phyloP scores from a whole-genome alignment of 2,797 vertebrate species.

The Hydrolagus colliei region DNA sequence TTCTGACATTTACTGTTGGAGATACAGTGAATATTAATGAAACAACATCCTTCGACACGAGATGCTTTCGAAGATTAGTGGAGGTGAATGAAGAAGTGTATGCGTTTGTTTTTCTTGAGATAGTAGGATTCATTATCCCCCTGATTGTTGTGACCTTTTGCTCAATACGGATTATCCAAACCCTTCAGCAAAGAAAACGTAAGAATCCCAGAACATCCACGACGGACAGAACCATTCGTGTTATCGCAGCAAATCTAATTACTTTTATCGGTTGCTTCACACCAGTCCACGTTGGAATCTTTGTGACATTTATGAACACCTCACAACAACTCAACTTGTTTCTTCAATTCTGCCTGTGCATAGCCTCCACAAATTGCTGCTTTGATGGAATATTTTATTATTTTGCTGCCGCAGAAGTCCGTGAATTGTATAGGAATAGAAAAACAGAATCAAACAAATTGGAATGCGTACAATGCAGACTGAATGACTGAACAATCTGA shows the following conservation, averaged over 20 bases:
- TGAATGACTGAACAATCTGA: background rate
- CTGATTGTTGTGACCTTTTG: constrained; percentile 46
- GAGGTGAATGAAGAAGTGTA: rapidly evolving
- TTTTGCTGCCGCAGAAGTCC: constrained; percentile 58
- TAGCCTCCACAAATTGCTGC: constrained; percentile 68
- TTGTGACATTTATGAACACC: background rate
- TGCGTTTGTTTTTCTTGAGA: constrained; percentile 36
- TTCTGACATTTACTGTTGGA: rapidly evolving
- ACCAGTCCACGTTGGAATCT: background rate
- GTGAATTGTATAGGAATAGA: constrained; percentile 28
- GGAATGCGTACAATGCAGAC: background rate
- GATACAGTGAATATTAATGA: constrained; percentile 32
- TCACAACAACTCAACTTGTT: background rate
- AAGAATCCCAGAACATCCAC: background rate
- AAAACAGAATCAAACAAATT: background rate
- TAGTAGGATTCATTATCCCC: constrained; percentile 44
- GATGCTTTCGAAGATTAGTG: constrained; percentile 47
- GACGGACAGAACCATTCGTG: background rate
- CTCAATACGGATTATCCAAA: constrained; percentile 45
- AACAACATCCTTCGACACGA: constrained; percentile 5
- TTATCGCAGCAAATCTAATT: background rate
- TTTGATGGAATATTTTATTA: constrained; percentile 69
- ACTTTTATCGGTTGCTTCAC: background rate
- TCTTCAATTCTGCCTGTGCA: constrained; percentile 41
- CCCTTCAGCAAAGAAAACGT: constrained; percentile 40